A percentile compares a stretch with the other conserved stretches of the same genome.
phyloP scores from a whole-genome alignment of 2,888 invertebrate genomes.

The Drosophila demipolita region DNA sequence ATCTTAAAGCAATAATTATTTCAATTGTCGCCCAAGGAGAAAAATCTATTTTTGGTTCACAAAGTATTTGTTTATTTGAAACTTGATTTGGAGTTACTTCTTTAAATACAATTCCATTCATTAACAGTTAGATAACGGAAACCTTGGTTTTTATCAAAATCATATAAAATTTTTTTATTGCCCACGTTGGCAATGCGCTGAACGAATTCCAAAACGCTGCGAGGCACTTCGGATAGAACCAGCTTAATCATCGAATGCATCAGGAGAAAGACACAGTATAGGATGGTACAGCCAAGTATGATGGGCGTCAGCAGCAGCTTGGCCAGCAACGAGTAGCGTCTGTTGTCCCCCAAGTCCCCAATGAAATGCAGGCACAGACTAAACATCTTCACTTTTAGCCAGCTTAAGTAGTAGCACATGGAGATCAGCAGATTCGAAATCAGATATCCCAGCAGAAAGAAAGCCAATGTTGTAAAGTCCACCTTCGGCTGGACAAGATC shows the following conservation, averaged over 20 bases:
- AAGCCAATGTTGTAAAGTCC: slow-evolving; percentile 73
- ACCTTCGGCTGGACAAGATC: slow-evolving; percentile 35
- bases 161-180: slow-evolving; percentile 8
- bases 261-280: slow-evolving; percentile 62
- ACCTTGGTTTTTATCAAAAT: not conserved
- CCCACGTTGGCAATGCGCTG: slow-evolving; percentile 32
- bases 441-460: slow-evolving; percentile 65
- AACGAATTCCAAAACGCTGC: slow-evolving; percentile 58
- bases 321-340: slow-evolving; percentile 54
- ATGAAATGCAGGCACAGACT: slow-evolving; percentile 64
- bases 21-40: too few species aligned
- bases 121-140: slow-evolving; percentile 12
- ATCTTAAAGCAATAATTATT: too few species aligned
- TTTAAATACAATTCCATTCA: too few species aligned
- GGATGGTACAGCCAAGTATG: slow-evolving; percentile 51
- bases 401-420: slow-evolving; percentile 67
- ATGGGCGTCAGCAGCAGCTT: slow-evolving; percentile 74
- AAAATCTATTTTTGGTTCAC: too few species aligned
- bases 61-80: too few species aligned
- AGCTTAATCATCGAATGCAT: slow-evolving; percentile 57
- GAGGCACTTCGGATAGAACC: slow-evolving; percentile 66
- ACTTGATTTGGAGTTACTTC: too few species aligned
- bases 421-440: slow-evolving; percentile 67
- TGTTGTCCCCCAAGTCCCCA: slow-evolving; percentile 70
- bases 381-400: slow-evolving; percentile 66